Evolutionary conservation across 2,113 vertebrate genomes (phyloP).

Genomic region (Ceyx melanurus): DNA sequence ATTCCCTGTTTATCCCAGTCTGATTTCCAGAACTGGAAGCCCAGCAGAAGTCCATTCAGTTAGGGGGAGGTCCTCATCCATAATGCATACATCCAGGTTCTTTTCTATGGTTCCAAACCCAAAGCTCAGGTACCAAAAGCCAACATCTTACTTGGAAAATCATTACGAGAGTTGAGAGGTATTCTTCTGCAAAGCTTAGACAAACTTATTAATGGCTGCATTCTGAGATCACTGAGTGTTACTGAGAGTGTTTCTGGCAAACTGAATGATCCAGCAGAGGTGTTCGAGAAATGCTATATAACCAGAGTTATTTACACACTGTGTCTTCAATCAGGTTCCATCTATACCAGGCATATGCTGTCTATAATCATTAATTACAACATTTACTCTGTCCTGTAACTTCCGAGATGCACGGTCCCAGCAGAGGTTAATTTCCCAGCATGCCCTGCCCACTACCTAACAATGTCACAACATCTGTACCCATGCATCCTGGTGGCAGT

Average conservation of each 20-base stretch:
- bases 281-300: not conserved
- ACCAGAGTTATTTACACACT: not conserved
- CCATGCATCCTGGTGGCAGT: not conserved
- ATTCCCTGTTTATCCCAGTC: not conserved
- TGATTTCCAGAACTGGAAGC: not conserved
- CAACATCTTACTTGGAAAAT: not conserved
- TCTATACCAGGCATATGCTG: not conserved
- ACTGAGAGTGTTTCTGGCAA: not conserved
- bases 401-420: not conserved
- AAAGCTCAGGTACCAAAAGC: not conserved
- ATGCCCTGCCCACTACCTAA: not conserved
- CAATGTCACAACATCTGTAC: not conserved
- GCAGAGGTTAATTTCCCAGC: not conserved
- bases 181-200: not conserved
- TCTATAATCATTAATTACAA: not conserved
- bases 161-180: not conserved
- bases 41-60: accelerated
- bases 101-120: not conserved
- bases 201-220: not conserved
- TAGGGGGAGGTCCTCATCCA: not conserved
- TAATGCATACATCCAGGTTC: not conserved
- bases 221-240: not conserved
- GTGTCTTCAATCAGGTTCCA: not conserved
- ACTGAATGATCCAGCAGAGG: not conserved
- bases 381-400: accelerated